phyloP scores from a whole-genome alignment of 2,113 vertebrate genomes.

The Sphyrna mokarran region DNA sequence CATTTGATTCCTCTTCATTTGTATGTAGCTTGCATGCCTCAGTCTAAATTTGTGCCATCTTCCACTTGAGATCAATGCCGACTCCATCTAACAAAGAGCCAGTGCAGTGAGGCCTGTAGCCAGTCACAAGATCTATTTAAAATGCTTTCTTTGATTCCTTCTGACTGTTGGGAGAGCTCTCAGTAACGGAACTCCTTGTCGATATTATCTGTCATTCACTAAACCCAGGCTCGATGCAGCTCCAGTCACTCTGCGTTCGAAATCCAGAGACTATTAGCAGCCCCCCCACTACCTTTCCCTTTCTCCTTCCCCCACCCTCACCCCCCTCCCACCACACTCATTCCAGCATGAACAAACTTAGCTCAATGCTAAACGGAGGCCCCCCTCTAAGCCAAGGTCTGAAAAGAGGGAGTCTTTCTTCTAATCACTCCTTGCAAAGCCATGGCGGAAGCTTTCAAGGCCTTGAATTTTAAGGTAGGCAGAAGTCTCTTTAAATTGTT shows the following conservation, averaged over 20 bases:
- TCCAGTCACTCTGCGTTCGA: neutral
- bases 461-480: neutral
- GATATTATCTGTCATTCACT: neutral
- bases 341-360: neutral
- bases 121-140: neutral
- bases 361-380: neutral
- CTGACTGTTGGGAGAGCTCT: neutral
- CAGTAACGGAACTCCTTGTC: neutral
- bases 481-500: neutral
- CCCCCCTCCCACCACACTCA: neutral
- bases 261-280: neutral
- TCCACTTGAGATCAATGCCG: neutral
- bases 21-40: neutral
- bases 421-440: neutral
- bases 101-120: neutral
- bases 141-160: neutral
- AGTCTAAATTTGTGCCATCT: neutral
- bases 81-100: neutral
- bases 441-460: neutral
- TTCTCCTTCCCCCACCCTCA: neutral
- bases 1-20: neutral
- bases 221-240: neutral
- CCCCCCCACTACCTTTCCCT: neutral
- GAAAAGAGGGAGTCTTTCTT: neutral
- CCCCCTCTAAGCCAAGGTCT: neutral